Evolutionary conservation across 1,140 invertebrate species (phyloP).

Genomic region (Galendromus occidentalis): DNA sequence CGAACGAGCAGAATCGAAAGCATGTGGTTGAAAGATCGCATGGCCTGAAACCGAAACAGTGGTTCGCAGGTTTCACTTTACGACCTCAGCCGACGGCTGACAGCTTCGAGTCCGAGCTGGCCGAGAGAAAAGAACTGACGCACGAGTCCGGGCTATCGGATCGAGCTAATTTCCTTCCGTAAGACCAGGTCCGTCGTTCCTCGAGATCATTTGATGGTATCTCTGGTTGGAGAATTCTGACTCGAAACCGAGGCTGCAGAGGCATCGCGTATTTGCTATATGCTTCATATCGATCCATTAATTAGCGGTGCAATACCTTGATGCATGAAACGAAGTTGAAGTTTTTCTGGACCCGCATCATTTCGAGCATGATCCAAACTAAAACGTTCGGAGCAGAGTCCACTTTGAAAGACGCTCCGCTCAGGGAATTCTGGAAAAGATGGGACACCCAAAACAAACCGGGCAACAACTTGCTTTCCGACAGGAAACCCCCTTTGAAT

Average conservation of each 20-base stretch:
- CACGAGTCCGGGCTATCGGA: too few species aligned
- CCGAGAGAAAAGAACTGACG: too few species aligned
- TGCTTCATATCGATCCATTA: neutral
- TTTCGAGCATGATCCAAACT: constrained; percentile 4
- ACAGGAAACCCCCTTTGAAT: constrained; percentile 6
- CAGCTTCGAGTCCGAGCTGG: too few species aligned
- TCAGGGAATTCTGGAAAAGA: constrained; percentile 1
- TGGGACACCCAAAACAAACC: neutral
- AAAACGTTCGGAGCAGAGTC: neutral
- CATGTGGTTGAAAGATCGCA: constrained; percentile 9
- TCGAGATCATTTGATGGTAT: neutral
- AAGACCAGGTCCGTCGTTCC: too few species aligned
- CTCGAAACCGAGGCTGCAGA: neutral
- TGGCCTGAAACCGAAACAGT: neutral
- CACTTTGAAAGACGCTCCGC: neutral
- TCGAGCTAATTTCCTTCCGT: too few species aligned
- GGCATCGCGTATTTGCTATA: neutral
- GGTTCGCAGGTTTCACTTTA: too few species aligned
- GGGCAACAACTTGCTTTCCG: neutral
- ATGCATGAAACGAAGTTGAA: neutral
- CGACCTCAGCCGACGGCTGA: too few species aligned
- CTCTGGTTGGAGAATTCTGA: neutral
- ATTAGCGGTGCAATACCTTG: neutral
- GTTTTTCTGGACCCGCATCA: constrained; percentile 5
- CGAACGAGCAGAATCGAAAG: neutral